These are phyloP conservation scores for Cryptophagus acutangulus DNA, from an alignment of 2,888 invertebrate species.

Conservation along the genomic window DNA sequence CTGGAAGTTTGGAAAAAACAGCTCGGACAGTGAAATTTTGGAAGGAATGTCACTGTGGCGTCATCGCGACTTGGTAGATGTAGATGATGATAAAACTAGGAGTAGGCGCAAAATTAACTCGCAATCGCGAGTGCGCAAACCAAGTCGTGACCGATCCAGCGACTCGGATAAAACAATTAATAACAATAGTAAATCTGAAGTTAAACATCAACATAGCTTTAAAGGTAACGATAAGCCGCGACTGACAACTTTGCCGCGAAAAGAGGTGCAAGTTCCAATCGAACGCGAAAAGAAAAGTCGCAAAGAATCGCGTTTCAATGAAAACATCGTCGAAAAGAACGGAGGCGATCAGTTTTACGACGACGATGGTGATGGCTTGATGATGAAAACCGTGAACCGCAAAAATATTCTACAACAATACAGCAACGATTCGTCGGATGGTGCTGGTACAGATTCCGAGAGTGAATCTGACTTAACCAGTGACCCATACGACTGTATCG, in stretches of 20 bases:
- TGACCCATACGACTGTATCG: slow-evolving; percentile 75
- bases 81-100: slow-evolving; percentile 53
- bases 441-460: slow-evolving; percentile 59
- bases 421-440: slow-evolving; percentile 55
- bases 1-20: slow-evolving; percentile 73
- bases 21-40: slow-evolving; percentile 67
- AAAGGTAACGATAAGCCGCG: not conserved
- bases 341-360: slow-evolving; percentile 62
- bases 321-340: slow-evolving; percentile 24
- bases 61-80: slow-evolving; percentile 76
- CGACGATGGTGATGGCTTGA: slow-evolving; percentile 61
- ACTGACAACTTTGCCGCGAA: not conserved
- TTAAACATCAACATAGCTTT: not conserved
- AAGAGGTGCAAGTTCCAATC: slow-evolving; percentile 14
- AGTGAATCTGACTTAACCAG: slow-evolving; percentile 61
- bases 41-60: slow-evolving; percentile 86
- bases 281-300: slow-evolving; percentile 46
- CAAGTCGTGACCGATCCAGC: slow-evolving; percentile 42
- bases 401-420: slow-evolving; percentile 70
- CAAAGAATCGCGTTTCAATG: slow-evolving; percentile 26
- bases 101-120: slow-evolving; percentile 20
- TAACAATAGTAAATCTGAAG: slow-evolving; percentile 9
- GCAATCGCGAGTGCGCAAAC: slow-evolving; percentile 42
- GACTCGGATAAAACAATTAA: slow-evolving; percentile 47
- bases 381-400: slow-evolving; percentile 68